These are phyloP conservation scores for Motacilla tschutschensis DNA, from an alignment of 2,113 vertebrate genomes.

Conservation along the genomic window DNA sequence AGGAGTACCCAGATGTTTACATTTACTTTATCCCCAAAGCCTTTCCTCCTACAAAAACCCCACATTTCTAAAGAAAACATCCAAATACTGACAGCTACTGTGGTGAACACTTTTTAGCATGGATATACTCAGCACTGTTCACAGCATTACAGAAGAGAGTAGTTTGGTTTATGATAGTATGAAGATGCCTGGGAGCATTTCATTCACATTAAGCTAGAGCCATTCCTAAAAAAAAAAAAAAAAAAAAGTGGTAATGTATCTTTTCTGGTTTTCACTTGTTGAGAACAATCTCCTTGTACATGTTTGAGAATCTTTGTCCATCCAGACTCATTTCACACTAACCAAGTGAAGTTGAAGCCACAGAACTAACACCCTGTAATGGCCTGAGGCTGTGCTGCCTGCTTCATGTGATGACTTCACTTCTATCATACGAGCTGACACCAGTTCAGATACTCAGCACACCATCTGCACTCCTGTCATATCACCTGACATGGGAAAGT, in stretches of 20 bases:
- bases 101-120: background rate
- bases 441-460: background rate
- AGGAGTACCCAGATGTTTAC: background rate
- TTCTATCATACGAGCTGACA: background rate
- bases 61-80: background rate
- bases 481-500: rapidly evolving
- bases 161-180: background rate
- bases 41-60: background rate
- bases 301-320: background rate
- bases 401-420: background rate
- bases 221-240: background rate
- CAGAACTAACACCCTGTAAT: background rate
- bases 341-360: rapidly evolving
- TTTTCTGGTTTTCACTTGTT: background rate
- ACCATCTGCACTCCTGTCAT: background rate
- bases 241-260: background rate
- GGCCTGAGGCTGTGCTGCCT: background rate
- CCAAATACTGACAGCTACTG: background rate
- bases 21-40: background rate
- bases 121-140: background rate
- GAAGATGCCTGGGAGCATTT: background rate
- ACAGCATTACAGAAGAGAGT: background rate
- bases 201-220: background rate
- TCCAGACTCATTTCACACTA: rapidly evolving
- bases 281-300: background rate